Percentiles rank a stretch among this genome's conserved stretches.
Conservation (phyloP, 2,113 vertebrate species). For the Eurystomus gularis region DNA sequence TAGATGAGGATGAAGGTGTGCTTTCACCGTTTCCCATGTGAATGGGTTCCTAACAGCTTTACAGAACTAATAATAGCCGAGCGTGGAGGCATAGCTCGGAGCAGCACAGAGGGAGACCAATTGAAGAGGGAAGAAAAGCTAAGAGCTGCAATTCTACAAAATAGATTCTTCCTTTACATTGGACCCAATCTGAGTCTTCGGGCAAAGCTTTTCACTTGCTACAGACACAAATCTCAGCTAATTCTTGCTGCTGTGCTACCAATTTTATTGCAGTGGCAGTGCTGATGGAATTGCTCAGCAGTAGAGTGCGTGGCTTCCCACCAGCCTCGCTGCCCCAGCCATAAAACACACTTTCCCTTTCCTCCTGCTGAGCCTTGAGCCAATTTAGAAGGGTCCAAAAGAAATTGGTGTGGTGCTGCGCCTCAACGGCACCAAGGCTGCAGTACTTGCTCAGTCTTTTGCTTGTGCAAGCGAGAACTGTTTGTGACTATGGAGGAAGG, state of each 20-base stretch:
- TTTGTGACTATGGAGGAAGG: background rate
- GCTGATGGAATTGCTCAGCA: conserved; percentile 1
- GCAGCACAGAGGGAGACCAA: background rate
- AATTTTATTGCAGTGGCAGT: background rate
- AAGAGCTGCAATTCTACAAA: conserved; percentile 22
- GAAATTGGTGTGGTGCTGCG: background rate
- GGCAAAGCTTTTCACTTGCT: background rate
- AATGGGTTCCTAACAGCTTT: background rate
- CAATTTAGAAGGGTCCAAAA: background rate
- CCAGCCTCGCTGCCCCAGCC: background rate
- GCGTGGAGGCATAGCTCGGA: background rate
- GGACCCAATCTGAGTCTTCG: background rate
- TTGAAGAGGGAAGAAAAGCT: background rate
- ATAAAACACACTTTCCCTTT: background rate
- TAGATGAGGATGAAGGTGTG: background rate
- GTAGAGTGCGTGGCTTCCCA: background rate
- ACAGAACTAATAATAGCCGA: background rate
- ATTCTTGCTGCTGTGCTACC: background rate
- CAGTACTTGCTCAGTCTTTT: fast-evolving
- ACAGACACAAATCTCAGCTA: background rate
- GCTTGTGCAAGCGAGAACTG: background rate
- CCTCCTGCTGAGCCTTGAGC: background rate
- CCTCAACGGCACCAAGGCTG: background rate
- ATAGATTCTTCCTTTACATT: background rate
- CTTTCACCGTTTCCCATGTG: background rate